Conservation (phyloP, 35 echinoderm and acorn worm genomes). For the Apostichopus japonicus region DNA sequence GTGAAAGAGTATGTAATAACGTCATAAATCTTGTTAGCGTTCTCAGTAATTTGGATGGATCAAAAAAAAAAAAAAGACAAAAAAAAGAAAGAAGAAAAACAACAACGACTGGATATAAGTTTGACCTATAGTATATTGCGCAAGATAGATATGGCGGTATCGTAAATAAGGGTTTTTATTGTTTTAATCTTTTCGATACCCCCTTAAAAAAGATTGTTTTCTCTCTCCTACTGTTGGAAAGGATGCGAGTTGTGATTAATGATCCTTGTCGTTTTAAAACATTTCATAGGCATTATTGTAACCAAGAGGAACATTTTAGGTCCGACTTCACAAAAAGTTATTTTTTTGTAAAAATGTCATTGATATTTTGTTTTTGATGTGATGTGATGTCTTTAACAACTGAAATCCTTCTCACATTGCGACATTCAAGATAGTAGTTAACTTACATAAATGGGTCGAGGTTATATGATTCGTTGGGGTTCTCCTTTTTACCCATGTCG, state of each 20-base stretch:
- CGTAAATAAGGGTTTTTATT: conserved; percentile 7
- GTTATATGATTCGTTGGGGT: not conserved
- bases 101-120: not conserved
- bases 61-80: not conserved
- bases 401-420: not conserved
- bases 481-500: too few relatives aligned
- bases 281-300: not conserved
- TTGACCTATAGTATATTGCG: conserved; percentile 8
- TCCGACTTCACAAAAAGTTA: not conserved
- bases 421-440: not conserved
- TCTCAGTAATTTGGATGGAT: not conserved
- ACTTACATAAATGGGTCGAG: not conserved
- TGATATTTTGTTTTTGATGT: not conserved
- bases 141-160: not conserved
- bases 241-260: not conserved
- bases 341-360: conserved; percentile 4
- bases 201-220: not conserved
- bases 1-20: conserved; percentile 1
- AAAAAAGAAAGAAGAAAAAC: not conserved
- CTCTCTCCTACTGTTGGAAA: not conserved
- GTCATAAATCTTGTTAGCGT: conserved; percentile 2
- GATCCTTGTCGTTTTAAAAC: not conserved
- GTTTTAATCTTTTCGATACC: not conserved
- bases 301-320: not conserved
- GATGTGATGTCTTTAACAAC: not conserved